phyloP scores from a whole-genome alignment of 2,113 vertebrate species.

The Cervus canadensis region DNA sequence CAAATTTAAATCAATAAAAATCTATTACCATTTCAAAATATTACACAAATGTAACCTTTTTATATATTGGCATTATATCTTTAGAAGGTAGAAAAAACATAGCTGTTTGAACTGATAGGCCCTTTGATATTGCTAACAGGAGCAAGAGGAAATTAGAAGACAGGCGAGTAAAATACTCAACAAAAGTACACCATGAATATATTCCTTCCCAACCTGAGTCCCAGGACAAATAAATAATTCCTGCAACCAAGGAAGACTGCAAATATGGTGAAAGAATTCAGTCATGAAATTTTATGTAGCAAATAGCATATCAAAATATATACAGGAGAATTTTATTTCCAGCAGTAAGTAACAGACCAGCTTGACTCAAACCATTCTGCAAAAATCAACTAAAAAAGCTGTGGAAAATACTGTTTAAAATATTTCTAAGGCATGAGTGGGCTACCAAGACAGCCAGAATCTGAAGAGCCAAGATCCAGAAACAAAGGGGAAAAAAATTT shows the following conservation, averaged over 20 bases:
- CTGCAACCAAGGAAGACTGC: not conserved
- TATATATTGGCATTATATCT: not conserved
- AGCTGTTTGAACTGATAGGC: not conserved
- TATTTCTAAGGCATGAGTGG: not conserved
- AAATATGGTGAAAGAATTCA: not conserved
- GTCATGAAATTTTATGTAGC: not conserved
- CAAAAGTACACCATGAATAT: not conserved
- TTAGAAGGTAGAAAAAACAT: not conserved
- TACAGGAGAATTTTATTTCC: not conserved
- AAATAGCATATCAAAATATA: not conserved
- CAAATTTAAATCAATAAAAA: not conserved
- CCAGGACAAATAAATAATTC: not conserved
- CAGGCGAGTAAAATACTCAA: not conserved
- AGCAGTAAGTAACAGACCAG: not conserved
- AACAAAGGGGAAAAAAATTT: not conserved
- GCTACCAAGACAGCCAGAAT: not conserved
- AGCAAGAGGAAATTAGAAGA: not conserved
- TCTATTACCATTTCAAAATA: not conserved
- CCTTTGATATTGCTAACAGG: not conserved
- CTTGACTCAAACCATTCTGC: not conserved
- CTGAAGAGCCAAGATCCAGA: not conserved
- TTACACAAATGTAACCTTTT: not conserved
- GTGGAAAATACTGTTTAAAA: not conserved
- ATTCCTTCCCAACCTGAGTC: not conserved
- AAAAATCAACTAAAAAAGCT: not conserved